Conservation (phyloP, 1,140 invertebrate species). For the Arion vulgaris region DNA sequence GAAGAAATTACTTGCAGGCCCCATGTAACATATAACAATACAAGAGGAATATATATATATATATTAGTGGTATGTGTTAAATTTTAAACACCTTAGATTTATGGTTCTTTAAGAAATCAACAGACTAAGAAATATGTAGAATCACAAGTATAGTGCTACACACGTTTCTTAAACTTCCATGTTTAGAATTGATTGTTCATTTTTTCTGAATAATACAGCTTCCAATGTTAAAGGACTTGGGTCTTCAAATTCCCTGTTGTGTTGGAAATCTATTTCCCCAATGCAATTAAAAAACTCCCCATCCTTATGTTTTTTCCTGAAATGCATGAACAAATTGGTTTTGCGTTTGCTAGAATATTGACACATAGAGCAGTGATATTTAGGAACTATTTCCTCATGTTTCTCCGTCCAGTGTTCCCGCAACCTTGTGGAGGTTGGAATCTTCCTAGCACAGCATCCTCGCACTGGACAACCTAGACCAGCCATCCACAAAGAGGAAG, state of each 20-base stretch:
- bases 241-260: conserved; percentile 25
- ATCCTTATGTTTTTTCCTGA: neutral
- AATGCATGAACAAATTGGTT: conserved; percentile 23
- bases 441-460: conserved; percentile 20
- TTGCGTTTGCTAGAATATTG: neutral
- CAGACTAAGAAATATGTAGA: no score
- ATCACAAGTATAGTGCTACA: no score
- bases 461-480: conserved; percentile 29
- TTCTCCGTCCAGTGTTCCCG: conserved; percentile 31
- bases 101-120: no score
- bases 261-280: conserved; percentile 9
- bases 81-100: no score
- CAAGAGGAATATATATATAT: no score
- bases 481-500: conserved; percentile 8
- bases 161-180: neutral
- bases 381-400: conserved; percentile 29
- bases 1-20: no score
- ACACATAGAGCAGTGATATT: conserved; percentile 25
- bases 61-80: no score
- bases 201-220: conserved; percentile 5
- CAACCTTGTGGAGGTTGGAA: conserved; percentile 7
- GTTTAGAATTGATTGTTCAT: neutral
- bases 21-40: no score
- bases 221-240: conserved; percentile 23
- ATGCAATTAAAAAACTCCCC: neutral